A percentile compares a stretch with the other conserved stretches of the same genome.
Evolutionary conservation across 2,113 vertebrate genomes (phyloP).

Genomic region (Sinocyclocheilus grahami): DNA sequence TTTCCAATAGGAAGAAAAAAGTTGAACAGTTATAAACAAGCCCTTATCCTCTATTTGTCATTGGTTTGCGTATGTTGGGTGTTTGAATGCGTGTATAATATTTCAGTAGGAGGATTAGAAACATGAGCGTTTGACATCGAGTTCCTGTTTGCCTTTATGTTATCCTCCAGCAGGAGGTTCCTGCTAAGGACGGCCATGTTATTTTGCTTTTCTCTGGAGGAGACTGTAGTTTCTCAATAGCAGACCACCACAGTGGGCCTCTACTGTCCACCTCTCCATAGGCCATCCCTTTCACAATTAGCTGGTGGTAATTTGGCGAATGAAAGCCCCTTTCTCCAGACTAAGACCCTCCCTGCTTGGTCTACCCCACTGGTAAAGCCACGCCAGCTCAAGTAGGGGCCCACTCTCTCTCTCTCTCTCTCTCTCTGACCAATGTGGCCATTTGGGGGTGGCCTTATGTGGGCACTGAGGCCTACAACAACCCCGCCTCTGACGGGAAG

Average conservation of each 20-base stretch:
- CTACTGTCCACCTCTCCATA: slow-evolving; percentile 67
- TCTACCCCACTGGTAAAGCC: slow-evolving; percentile 55
- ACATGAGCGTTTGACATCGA: slow-evolving; percentile 62
- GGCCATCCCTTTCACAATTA: slow-evolving; percentile 77
- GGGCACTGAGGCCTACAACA: slow-evolving; percentile 63
- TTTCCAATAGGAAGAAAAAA: background rate
- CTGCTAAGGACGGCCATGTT: slow-evolving; percentile 67
- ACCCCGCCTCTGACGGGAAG: slow-evolving; percentile 13
- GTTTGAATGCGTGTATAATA: background rate
- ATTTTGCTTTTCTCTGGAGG: slow-evolving; percentile 42
- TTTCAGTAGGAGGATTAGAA: slow-evolving; percentile 13
- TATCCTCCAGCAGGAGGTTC: slow-evolving; percentile 68
- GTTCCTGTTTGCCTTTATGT: slow-evolving; percentile 71
- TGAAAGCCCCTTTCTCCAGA: slow-evolving; percentile 68
- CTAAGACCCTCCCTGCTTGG: slow-evolving; percentile 46
- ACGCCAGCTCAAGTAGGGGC: slow-evolving; percentile 64
- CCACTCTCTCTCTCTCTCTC: slow-evolving; percentile 35
- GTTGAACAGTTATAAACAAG: too few species aligned
- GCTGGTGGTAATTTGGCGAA: slow-evolving; percentile 71
- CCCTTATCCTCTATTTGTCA: too few species aligned
- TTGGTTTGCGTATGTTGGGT: background rate
- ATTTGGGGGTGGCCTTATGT: slow-evolving; percentile 53
- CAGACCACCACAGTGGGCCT: slow-evolving; percentile 55
- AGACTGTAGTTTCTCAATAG: slow-evolving; percentile 17
- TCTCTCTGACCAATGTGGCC: slow-evolving; percentile 58